Evolutionary conservation across 2,113 vertebrate species (phyloP).

Genomic region (Mastomys coucha): DNA sequence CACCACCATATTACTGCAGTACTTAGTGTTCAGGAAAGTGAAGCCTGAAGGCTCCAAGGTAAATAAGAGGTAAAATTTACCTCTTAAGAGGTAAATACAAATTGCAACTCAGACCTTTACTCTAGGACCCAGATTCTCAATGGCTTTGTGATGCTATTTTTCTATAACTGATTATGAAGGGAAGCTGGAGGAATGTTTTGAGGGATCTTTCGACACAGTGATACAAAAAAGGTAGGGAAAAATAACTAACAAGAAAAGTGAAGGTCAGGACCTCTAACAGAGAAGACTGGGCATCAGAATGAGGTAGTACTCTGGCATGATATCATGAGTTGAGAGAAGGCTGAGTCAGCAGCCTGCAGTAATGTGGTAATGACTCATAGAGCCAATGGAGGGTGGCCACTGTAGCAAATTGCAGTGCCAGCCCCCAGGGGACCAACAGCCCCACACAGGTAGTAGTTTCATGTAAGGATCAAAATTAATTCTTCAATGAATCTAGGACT

Average conservation of each 20-base stretch:
- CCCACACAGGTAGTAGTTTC: conserved; percentile 41
- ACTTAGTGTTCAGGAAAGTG: background rate
- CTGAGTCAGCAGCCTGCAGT: conserved; percentile 66
- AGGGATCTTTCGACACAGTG: background rate
- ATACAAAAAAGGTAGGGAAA: conserved; percentile 28
- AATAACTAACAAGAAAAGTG: conserved; percentile 33
- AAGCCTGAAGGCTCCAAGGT: background rate
- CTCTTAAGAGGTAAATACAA: background rate
- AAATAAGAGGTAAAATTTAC: too few species aligned
- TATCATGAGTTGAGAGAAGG: background rate
- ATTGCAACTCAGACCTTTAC: background rate
- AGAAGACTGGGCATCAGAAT: conserved; percentile 48
- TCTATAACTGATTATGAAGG: background rate
- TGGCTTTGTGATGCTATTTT: background rate
- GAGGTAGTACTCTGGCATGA: background rate
- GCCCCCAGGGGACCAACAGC: conserved; percentile 43
- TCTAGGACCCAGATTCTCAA: background rate
- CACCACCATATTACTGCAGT: background rate
- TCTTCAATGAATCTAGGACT: background rate
- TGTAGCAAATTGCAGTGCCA: conserved; percentile 43
- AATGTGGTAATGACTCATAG: conserved; percentile 51
- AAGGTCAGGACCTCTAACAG: conserved; percentile 48
- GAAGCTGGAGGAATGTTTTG: background rate
- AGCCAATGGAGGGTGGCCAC: background rate
- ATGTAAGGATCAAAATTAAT: conserved; percentile 62